A percentile compares a stretch with the other conserved stretches of the same genome.
phyloP scores from a whole-genome alignment of 37 sponge, comb jelly and placozoan species.

The Chondrilla cf. caribensis region DNA sequence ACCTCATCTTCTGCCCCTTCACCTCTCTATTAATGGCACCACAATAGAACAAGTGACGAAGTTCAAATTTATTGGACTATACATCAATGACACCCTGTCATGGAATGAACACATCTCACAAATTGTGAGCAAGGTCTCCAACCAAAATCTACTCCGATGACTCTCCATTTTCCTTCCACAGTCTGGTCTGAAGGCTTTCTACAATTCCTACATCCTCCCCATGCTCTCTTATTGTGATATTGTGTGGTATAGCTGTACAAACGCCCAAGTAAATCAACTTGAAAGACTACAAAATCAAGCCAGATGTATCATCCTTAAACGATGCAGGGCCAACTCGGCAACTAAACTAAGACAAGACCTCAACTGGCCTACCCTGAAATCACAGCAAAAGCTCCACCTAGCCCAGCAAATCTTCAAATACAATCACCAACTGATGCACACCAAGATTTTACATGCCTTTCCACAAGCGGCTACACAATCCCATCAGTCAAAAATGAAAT shows the following conservation, averaged over 20 bases:
- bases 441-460: too few relatives aligned
- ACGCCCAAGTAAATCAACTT: neutral
- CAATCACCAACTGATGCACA: too few relatives aligned
- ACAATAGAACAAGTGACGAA: too few relatives aligned
- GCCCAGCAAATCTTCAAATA: too few relatives aligned
- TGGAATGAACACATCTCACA: neutral
- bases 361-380: too few relatives aligned
- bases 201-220: neutral
- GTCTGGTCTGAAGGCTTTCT: neutral
- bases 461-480: too few relatives aligned
- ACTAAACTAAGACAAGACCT: neutral
- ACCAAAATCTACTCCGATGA: neutral
- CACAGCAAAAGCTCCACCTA: too few relatives aligned
- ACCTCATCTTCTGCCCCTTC: too few relatives aligned
- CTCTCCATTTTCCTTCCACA: neutral
- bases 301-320: neutral
- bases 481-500: too few relatives aligned
- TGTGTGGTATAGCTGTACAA: neutral
- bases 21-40: too few relatives aligned
- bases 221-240: neutral
- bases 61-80: neutral
- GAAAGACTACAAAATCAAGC: neutral
- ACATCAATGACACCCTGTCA: neutral
- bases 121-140: neutral
- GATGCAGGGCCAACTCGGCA: neutral